Conservation (phyloP, 2,113 vertebrate species). For the Oriolus oriolus region DNA sequence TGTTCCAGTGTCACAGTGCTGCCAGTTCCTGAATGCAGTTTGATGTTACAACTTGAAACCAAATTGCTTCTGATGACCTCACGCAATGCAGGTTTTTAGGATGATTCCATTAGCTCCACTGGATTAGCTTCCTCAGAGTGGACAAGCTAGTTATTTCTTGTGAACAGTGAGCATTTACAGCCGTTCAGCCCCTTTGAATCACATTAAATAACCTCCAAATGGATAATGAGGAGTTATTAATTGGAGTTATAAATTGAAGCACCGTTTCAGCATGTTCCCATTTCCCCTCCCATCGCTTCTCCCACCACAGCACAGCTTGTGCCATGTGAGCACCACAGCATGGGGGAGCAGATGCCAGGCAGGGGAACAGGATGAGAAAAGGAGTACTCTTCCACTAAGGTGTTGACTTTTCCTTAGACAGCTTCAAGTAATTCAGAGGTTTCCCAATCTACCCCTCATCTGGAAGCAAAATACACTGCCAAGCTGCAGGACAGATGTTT, state of each 20-base stretch:
- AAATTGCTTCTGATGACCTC: neutral
- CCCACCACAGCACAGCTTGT: rapidly evolving
- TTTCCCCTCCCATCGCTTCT: neutral
- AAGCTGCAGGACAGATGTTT: rapidly evolving
- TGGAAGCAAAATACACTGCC: neutral
- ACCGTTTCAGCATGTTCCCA: rapidly evolving
- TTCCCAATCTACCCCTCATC: neutral
- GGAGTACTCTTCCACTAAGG: neutral
- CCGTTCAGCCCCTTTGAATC: neutral
- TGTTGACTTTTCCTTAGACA: neutral
- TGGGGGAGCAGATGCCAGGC: rapidly evolving
- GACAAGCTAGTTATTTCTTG: neutral
- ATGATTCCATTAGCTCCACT: neutral
- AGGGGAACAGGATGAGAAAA: neutral
- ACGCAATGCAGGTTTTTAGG: neutral
- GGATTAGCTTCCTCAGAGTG: neutral
- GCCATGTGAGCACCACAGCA: rapidly evolving
- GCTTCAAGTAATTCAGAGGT: neutral
- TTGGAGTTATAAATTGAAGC: neutral
- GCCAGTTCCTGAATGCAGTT: neutral
- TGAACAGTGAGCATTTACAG: neutral
- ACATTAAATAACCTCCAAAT: neutral
- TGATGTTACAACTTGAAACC: neutral
- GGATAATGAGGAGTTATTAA: neutral
- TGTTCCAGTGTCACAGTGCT: neutral